Conservation (phyloP, 2,113 vertebrate genomes). For the Connochaetes taurinus region DNA sequence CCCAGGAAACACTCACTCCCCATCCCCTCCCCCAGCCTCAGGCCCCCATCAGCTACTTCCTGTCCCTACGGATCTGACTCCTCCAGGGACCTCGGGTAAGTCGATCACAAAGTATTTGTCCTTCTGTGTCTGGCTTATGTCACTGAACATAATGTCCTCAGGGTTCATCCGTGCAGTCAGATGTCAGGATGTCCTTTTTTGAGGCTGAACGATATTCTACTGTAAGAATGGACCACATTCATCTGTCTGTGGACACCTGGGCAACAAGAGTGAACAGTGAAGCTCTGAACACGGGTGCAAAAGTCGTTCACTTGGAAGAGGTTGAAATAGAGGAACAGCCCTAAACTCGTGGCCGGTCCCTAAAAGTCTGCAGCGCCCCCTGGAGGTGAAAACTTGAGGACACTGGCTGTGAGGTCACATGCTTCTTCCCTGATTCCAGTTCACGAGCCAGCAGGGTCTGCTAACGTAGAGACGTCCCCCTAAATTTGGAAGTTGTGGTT, state of each 20-base stretch:
- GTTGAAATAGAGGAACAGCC: accelerated
- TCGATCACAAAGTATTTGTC: not conserved
- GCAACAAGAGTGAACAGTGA: not conserved
- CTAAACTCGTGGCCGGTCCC: not conserved
- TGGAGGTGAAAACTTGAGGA: not conserved
- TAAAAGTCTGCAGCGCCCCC: not conserved
- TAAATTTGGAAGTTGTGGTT: not conserved
- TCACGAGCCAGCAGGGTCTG: not conserved
- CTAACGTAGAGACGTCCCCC: accelerated
- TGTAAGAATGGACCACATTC: accelerated
- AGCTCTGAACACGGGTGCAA: accelerated
- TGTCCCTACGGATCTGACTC: accelerated
- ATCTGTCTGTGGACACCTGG: accelerated
- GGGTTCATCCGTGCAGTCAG: accelerated
- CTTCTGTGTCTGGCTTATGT: not conserved
- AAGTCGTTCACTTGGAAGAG: not conserved
- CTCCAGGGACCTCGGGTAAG: accelerated
- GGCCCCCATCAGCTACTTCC: too few species aligned
- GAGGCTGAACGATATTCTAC: accelerated
- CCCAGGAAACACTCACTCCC: accelerated
- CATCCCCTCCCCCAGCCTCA: not conserved
- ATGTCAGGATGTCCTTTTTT: not conserved
- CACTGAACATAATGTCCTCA: not conserved
- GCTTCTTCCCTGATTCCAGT: not conserved
- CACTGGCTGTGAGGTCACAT: not conserved